Base-by-base conservation (phyloP, 35 echinoderm and acorn worm species). In the Apostichopus japonicus region DNA sequence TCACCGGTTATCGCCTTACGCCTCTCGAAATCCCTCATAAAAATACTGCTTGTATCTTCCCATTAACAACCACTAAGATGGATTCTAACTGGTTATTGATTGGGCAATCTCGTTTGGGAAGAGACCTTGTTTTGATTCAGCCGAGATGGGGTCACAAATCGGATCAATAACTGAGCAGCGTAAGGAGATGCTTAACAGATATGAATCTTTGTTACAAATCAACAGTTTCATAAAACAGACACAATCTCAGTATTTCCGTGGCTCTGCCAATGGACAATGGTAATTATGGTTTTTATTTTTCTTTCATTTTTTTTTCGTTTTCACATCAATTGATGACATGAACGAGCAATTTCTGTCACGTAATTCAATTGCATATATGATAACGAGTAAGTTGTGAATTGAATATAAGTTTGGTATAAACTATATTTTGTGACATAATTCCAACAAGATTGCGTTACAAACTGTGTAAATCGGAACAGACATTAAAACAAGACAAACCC, bases 111-210 rank as follows among this genome's bases (percentile, higher is more conserved):
- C 86, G 86, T 89, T 89, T 89, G 86, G 86, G 86, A 72, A 65
- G 86, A 89, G 86, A 89, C 86, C 86, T 89, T 89, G 86, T 89
- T 89, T 89, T 89, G 86, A 89, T 89, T 89, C 86, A 54, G 86
- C 86, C 23, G 86, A 89, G 86, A 89, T 89, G 86, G 86, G 86
- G 86, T 89, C 86, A 89, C 86, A 67, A 73, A 89, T 89, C 67
- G 61, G 86, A 89, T 89, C 86, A 73, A 89, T 89, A 89, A 89
- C 67, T 89, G 67, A 89, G 86, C 86, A 89, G 86, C 56, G 86
- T 51, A 24, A 89, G 44, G 23, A 67, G 86, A 89, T 73, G 86
- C 86, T 53, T 89, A 72, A 89, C 27, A 89, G 86, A 89, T 73
- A 89, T 89, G 86, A 89, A 89, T 89, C 86, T 89, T 89, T 65